These are phyloP conservation scores for Halcyon leucocephala DNA, from an alignment of 2,797 vertebrate genomes.

Conservation along the genomic window DNA sequence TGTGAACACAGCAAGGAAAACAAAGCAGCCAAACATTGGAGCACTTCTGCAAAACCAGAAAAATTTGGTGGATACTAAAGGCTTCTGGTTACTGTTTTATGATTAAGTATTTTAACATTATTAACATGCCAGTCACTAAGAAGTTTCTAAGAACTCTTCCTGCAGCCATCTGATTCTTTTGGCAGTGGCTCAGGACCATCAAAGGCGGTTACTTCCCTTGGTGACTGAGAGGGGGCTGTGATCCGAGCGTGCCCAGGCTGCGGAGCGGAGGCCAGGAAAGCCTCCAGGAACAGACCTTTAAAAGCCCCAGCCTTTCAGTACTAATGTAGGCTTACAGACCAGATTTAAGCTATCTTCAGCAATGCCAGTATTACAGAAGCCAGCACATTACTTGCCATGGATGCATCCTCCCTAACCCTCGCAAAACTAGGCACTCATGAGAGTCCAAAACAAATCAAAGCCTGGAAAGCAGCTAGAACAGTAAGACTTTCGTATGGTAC, in stretches of 20 bases:
- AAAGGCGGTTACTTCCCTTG: neutral
- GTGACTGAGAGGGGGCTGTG: neutral
- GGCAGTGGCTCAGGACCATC: neutral
- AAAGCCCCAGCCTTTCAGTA: neutral
- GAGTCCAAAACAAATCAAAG: conserved; percentile 17
- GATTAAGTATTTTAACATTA: neutral
- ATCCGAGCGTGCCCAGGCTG: neutral
- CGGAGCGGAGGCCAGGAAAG: neutral
- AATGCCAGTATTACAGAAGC: neutral
- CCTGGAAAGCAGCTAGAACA: neutral
- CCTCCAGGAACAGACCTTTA: neutral
- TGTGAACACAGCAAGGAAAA: neutral
- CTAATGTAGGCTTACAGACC: neutral
- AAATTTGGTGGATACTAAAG: neutral
- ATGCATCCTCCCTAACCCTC: neutral
- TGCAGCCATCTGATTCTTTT: neutral
- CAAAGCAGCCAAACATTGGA: neutral
- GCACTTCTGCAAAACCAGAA: neutral
- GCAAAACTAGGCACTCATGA: neutral
- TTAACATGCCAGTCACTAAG: neutral
- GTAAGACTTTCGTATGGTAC: neutral
- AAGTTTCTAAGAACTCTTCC: neutral
- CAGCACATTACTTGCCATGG: neutral
- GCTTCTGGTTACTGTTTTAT: neutral
- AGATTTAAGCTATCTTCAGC: neutral